phyloP scores from a whole-genome alignment of 1,140 invertebrate genomes.

The Zaprionus ghesquierei region DNA sequence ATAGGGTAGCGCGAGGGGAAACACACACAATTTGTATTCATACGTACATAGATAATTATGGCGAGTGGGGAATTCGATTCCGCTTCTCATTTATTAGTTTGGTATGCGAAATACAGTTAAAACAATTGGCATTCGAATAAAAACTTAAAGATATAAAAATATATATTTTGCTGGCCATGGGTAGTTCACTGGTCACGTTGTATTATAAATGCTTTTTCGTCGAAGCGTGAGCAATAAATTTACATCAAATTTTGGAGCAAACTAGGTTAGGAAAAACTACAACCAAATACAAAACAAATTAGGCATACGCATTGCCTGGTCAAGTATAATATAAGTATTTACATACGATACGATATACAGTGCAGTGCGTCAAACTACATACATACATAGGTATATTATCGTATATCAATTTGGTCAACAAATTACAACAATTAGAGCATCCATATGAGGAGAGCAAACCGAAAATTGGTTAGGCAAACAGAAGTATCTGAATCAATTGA shows the following conservation, averaged over 20 bases:
- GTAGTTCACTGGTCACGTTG: conserved; percentile 48
- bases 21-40: conserved; percentile 17
- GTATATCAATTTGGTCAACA: conserved; percentile 51
- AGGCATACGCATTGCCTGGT: conserved; percentile 3
- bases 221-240: conserved; percentile 22
- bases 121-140: conserved; percentile 56
- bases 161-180: conserved; percentile 18
- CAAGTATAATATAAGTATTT: conserved; percentile 36
- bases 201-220: conserved; percentile 44
- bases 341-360: conserved; percentile 53
- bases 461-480: conserved; percentile 52
- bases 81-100: conserved; percentile 74
- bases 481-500: conserved; percentile 8
- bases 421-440: conserved; percentile 58
- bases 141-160: conserved; percentile 43
- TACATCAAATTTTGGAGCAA: conserved; percentile 37
- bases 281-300: conserved; percentile 29
- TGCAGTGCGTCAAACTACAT: conserved; percentile 7
- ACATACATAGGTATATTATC: conserved; percentile 29
- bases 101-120: conserved; percentile 66
- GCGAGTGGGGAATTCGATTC: conserved; percentile 61
- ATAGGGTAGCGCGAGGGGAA: not conserved
- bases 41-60: conserved; percentile 28
- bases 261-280: conserved; percentile 36
- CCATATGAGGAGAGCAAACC: conserved; percentile 51